Evolutionary conservation across 64 coral and sea anemone genomes (phyloP).

Genomic region (Stichodactyla helianthus): DNA sequence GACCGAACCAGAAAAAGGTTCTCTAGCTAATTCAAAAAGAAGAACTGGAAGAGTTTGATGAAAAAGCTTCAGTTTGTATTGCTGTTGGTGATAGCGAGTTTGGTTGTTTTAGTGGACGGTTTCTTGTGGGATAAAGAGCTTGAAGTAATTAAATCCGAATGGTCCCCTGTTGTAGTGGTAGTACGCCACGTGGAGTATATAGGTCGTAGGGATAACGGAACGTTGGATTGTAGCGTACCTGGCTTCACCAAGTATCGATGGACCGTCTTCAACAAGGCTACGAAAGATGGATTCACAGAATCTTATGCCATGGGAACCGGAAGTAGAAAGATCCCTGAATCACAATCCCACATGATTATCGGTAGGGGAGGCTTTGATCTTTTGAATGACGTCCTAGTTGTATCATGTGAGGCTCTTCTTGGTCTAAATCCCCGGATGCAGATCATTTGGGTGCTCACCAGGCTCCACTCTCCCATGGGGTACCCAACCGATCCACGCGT

Average conservation of each 20-base stretch:
- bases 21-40: background rate
- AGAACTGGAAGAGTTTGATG: background rate
- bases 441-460: constrained; percentile 78
- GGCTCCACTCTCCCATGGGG: constrained; percentile 74
- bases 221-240: constrained; percentile 74
- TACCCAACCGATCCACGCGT: constrained; percentile 79
- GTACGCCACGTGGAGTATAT: constrained; percentile 87
- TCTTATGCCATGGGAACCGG: constrained; percentile 20
- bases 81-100: background rate
- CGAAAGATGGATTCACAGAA: constrained; percentile 28
- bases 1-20: background rate
- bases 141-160: constrained; percentile 31
- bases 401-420: constrained; percentile 64
- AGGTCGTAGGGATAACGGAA: constrained; percentile 71
- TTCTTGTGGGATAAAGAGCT: constrained; percentile 69
- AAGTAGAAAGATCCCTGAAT: constrained; percentile 27
- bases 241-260: constrained; percentile 67
- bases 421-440: constrained; percentile 39
- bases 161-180: constrained; percentile 34
- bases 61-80: background rate
- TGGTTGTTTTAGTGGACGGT: background rate
- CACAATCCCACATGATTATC: constrained; percentile 46
- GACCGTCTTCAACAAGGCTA: constrained; percentile 57
- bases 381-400: constrained; percentile 65
- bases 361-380: constrained; percentile 56